Base-by-base conservation (phyloP, 2,113 vertebrate species). In the Spilogale gracilis region DNA sequence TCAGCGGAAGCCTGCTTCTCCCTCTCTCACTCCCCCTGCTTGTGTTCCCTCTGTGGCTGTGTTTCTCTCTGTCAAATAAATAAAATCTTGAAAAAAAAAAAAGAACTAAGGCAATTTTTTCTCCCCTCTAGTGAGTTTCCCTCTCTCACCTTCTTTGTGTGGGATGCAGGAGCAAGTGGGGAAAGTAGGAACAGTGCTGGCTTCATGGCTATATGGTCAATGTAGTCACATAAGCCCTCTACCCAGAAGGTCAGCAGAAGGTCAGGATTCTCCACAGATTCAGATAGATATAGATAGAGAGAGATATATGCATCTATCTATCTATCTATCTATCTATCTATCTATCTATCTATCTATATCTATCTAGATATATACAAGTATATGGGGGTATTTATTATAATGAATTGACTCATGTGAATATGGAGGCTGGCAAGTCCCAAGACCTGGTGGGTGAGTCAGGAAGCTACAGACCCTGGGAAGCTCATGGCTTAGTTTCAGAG, bases 101-200 rank as follows among this genome's bases (percentile, higher is more conserved):
- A n/a, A 96, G 94, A 85, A 58, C 3, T 7, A 89, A 91, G 73
- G 21, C 48, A 45, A 17, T 86, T 82, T 95, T n/a, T 81, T 91
- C 43, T 50, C 74, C 27, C 52, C 13, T 38, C 32, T 43, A 32
- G 63, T 32, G 6, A 25, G 3, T 79, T 23, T 67, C 4, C 63
- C 11, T 65, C 11, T 76, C 9, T 21, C n/a, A 45, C 11, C 76
- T n/a, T 45, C 65, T 17, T 30, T 50, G 32, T 79, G 21, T 81
- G 67, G 43, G 61, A 67, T 61, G 13, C 30, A 8, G 17, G 73
- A 20, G 13, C 14, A 84, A 92, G 14, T 43, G 18, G 23, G 16
- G 17, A 86, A 65, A 81, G 32, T 32, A 67, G 73, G 43, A 83
- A 67, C 17, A 73, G 17, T 18, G 5, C 14, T 6, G 11, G 48